These are phyloP conservation scores for Bursaphelenchus mucronatus DNA, from an alignment of 1,140 invertebrate genomes.

Conservation along the genomic window DNA sequence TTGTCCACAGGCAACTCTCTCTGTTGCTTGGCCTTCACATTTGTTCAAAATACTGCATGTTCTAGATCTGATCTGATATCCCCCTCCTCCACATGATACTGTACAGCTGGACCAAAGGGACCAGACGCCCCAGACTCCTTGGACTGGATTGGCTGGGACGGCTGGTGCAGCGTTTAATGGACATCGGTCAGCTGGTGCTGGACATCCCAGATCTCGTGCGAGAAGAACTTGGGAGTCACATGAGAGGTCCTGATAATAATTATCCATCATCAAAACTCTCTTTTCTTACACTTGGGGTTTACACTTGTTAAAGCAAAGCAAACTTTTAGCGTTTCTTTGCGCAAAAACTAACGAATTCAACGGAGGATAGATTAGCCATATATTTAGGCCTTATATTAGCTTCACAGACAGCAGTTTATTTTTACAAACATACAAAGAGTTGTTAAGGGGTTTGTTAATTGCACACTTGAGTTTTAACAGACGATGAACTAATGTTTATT, in stretches of 20 bases:
- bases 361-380: not conserved
- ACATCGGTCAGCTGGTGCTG: constrained; percentile 42
- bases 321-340: constrained; percentile 7
- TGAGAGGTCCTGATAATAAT: constrained; percentile 41
- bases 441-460: not conserved
- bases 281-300: not conserved
- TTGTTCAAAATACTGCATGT: constrained; percentile 46
- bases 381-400: not conserved
- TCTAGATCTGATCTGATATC: constrained; percentile 47
- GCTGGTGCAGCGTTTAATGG: constrained; percentile 35
- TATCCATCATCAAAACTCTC: constrained; percentile 8
- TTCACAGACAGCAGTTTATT: not conserved
- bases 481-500: too few relatives aligned
- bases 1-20: constrained; percentile 36
- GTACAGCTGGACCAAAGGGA: constrained; percentile 49
- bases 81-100: constrained; percentile 49
- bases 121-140: constrained; percentile 50
- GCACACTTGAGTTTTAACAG: too few relatives aligned
- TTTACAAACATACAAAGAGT: not conserved
- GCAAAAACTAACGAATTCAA: constrained; percentile 10
- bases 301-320: not conserved
- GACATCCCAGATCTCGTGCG: constrained; percentile 47
- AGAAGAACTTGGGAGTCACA: constrained; percentile 49
- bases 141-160: constrained; percentile 18
- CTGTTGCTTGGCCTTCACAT: constrained; percentile 49